Conservation (phyloP, 2,113 vertebrate species). For the Heloderma charlesbogerti region DNA sequence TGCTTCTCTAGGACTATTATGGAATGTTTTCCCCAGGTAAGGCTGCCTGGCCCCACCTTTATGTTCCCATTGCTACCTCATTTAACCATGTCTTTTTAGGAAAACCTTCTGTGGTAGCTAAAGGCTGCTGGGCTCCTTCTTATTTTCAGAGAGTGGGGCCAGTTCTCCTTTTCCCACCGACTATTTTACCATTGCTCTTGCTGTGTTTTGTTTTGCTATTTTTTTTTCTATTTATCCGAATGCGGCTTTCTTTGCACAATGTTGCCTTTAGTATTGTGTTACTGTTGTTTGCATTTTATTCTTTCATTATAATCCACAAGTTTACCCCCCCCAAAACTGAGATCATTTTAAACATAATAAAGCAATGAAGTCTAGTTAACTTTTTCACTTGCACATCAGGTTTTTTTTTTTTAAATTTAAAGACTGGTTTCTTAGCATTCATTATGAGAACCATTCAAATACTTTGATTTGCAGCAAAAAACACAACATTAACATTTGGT, state of each 20-base stretch:
- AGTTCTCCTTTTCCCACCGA: neutral
- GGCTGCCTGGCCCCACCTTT: neutral
- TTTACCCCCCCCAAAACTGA: too few relatives aligned
- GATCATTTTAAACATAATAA: too few relatives aligned
- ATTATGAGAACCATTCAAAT: neutral
- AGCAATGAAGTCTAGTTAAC: neutral
- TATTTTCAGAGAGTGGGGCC: neutral
- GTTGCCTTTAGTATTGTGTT: neutral
- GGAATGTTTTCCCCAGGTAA: neutral
- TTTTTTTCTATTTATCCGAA: neutral
- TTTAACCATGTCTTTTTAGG: neutral
- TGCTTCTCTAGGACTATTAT: neutral
- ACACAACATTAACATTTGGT: neutral
- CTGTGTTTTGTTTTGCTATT: neutral
- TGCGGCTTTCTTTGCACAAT: neutral
- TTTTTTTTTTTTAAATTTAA: neutral
- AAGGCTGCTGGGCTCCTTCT: neutral
- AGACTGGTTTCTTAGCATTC: neutral
- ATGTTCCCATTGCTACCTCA: neutral
- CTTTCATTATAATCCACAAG: neutral
- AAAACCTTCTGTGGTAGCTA: neutral
- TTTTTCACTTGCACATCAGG: neutral
- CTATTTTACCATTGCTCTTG: neutral
- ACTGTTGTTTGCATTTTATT: neutral
- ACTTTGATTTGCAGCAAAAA: neutral